Base-by-base conservation (phyloP, 1,140 invertebrate species). In the Lasioglossum baleicum region DNA sequence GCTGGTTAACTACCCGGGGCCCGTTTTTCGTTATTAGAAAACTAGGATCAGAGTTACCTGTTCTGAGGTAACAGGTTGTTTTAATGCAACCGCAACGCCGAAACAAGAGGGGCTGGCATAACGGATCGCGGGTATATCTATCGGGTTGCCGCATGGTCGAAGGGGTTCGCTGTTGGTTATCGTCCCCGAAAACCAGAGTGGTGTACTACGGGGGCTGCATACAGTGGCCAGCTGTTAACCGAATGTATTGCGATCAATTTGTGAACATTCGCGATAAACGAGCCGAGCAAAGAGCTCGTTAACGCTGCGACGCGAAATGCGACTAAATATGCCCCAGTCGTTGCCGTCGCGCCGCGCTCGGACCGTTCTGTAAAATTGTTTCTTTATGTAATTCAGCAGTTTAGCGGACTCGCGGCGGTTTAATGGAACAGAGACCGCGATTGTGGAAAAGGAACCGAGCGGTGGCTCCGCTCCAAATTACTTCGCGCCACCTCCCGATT, bases 51-150 rank as follows among this genome's bases (percentile, higher is more conserved):
- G 20, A 82, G 70, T 71, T 81, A 85, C 71, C 69, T 82, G 83
- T 68, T 48, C 61, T 65, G 60, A 61, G 85, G 84, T 86, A 86
- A 86, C 85, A 86, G 85, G 84, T 86, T 86, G 85, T 86, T 86
- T 86, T 86, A 86, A 86, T 86, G 84, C 81, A 77, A 86, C 76
- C 84, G 61, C 84, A 86, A 81, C 81, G 73, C 80, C 60, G 77
- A 83, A 86, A 86, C 85, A 74, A 83, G 85, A 85, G 81, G 67
- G 75, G 61, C 42, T 22, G 66, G 51, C 63, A 68, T 83, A 85
- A 83, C 75, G 71, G 83, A 86, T 86, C 81, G 84, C 56, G 64
- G 60, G 53, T 83, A 63, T 85, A 86, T 70, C 83, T 85, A 86
- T 85, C 61, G 83, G 70, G 65, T 75, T 80, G 71, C 82, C 67